These are phyloP conservation scores for Bimastos eiseni DNA, from an alignment of 2,888 invertebrate genomes.

Conservation along the genomic window DNA sequence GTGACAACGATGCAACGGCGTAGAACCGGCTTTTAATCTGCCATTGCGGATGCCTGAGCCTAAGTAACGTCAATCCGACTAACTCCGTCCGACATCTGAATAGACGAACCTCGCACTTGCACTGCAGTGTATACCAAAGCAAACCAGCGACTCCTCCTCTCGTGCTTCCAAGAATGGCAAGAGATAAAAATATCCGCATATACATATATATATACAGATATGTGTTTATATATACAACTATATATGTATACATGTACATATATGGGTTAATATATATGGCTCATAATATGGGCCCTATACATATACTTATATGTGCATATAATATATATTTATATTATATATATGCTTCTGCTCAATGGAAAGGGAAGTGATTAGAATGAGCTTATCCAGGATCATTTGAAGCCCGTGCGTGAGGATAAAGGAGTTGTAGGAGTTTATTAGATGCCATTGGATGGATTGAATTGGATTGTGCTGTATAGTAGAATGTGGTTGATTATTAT, in stretches of 20 bases:
- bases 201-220: background rate
- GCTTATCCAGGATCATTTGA: background rate
- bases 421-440: background rate
- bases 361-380: background rate
- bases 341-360: background rate
- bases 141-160: background rate
- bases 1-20: background rate
- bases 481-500: background rate
- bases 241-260: no score
- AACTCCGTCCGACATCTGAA: background rate
- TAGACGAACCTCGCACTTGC: background rate
- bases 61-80: constrained; percentile 9
- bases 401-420: background rate
- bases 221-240: no score
- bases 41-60: background rate
- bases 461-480: background rate
- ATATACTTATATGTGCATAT: no score
- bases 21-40: background rate
- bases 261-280: no score
- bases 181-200: background rate
- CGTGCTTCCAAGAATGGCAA: background rate
- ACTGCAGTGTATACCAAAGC: background rate
- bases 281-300: no score
- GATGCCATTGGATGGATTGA: background rate
- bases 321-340: no score